Conservation (phyloP, 2,888 invertebrate genomes). For the Syritta pipiens region DNA sequence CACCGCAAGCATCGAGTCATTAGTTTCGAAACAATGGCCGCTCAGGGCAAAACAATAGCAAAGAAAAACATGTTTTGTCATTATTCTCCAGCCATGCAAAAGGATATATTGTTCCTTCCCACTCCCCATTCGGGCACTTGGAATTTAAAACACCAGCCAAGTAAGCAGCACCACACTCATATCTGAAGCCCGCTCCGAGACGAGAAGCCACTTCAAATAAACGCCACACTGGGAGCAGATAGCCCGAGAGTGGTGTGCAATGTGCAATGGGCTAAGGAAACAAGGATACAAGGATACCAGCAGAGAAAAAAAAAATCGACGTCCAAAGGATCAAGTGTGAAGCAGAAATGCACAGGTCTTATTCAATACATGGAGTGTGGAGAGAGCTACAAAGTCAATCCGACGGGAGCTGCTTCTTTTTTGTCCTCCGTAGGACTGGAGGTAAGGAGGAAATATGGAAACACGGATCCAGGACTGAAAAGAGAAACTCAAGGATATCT, state of each 20-base stretch:
- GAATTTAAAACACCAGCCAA: conserved; percentile 22
- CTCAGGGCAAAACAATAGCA: conserved; percentile 25
- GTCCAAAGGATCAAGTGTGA: conserved; percentile 46
- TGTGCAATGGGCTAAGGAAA: conserved; percentile 54
- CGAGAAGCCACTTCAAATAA: conserved; percentile 41
- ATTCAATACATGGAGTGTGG: neutral
- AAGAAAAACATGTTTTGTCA: conserved; percentile 50
- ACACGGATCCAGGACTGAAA: conserved; percentile 12
- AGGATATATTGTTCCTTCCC: conserved; percentile 42
- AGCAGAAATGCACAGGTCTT: conserved; percentile 29
- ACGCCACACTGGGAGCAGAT: conserved; percentile 43
- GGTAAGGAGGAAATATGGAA: conserved; percentile 5
- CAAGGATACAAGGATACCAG: conserved; percentile 22
- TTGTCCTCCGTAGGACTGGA: conserved; percentile 9
- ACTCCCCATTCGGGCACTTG: conserved; percentile 18
- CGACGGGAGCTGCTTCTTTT: neutral
- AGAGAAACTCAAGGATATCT: conserved; percentile 23
- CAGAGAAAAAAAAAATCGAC: conserved; percentile 7
- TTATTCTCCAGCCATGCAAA: conserved; percentile 35
- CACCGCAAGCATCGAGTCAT: conserved; percentile 37
- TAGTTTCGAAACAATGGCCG: conserved; percentile 50
- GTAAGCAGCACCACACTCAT: conserved; percentile 23
- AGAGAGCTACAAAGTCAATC: conserved; percentile 14
- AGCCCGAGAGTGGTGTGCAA: conserved; percentile 45
- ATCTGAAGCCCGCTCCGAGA: neutral